Conservation (phyloP, 2,113 vertebrate genomes). For the Microtus pennsylvanicus region DNA sequence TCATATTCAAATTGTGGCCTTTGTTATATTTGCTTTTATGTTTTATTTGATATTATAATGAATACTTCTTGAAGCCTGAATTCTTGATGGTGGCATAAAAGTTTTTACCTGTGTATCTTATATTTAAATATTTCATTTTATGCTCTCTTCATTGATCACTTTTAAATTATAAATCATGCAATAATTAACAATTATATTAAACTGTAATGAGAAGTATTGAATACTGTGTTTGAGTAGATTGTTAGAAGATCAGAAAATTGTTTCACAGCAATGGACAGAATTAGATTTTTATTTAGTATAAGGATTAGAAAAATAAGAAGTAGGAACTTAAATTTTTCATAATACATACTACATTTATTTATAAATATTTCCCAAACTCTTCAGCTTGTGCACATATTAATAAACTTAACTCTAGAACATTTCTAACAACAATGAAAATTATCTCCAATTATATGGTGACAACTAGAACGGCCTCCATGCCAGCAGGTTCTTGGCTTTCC, state of each 20-base stretch:
- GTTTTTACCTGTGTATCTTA: neutral
- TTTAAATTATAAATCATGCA: constrained; percentile 29
- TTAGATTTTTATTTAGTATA: constrained; percentile 48
- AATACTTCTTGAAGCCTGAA: neutral
- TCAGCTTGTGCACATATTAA: neutral
- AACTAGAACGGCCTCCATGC: neutral
- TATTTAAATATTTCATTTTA: constrained; percentile 47
- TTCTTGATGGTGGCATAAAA: constrained; percentile 29
- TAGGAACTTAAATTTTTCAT: constrained; percentile 33
- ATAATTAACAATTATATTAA: constrained; percentile 36
- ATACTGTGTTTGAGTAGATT: constrained; percentile 29
- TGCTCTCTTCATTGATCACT: neutral
- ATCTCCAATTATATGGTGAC: neutral
- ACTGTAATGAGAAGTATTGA: constrained; percentile 1
- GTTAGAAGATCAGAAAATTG: constrained; percentile 8
- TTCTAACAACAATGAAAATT: neutral
- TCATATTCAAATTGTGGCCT: neutral
- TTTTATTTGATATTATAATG: constrained; percentile 47
- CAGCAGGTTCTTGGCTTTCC: neutral
- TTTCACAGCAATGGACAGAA: neutral
- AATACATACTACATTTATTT: neutral
- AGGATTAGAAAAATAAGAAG: neutral
- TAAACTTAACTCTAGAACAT: neutral
- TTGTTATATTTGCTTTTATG: neutral
- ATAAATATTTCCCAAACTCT: neutral